Conservation (phyloP, 2,888 invertebrate genomes). For the Sinelater perroti region DNA sequence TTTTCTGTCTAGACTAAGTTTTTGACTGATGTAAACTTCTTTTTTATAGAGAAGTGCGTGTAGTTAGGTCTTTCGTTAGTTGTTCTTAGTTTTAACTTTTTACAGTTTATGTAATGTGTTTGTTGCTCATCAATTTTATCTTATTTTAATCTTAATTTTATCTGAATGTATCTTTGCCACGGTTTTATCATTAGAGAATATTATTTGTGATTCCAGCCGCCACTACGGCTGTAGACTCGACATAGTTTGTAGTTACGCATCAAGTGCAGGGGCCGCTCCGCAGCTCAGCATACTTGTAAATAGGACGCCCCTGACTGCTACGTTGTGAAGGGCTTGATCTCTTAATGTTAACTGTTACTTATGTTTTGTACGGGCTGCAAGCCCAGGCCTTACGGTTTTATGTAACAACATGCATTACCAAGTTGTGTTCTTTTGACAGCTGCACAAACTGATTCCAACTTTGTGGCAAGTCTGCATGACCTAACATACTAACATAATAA, state of each 20-base stretch:
- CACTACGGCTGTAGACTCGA: constrained; percentile 20
- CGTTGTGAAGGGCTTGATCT: constrained; percentile 43
- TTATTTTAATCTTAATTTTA: too few species aligned
- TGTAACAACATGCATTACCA: constrained; percentile 34
- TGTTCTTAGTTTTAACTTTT: constrained; percentile 23
- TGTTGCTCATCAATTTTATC: constrained; percentile 29
- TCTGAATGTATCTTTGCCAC: constrained; percentile 13
- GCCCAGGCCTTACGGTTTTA: constrained; percentile 41
- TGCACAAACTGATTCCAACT: constrained; percentile 39
- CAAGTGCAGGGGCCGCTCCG: constrained; percentile 38
- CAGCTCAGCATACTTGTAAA: constrained; percentile 36
- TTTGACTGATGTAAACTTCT: constrained; percentile 33
- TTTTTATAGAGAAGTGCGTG: constrained; percentile 23
- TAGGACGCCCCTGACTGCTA: constrained; percentile 39
- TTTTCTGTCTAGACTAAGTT: constrained; percentile 32
- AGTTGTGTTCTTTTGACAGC: constrained; percentile 41
- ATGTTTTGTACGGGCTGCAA: constrained; percentile 40
- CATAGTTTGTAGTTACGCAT: constrained; percentile 34
- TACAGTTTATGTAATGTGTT: constrained; percentile 19
- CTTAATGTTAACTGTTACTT: constrained; percentile 45
- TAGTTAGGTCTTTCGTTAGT: constrained; percentile 26
- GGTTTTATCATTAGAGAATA: constrained; percentile 19
- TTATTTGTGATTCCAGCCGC: constrained; percentile 25
- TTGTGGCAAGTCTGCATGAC: constrained; percentile 41
- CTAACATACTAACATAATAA: constrained; percentile 46